These are phyloP conservation scores for Fundulus diaphanus DNA, from an alignment of 2,797 vertebrate species.

Conservation along the genomic window DNA sequence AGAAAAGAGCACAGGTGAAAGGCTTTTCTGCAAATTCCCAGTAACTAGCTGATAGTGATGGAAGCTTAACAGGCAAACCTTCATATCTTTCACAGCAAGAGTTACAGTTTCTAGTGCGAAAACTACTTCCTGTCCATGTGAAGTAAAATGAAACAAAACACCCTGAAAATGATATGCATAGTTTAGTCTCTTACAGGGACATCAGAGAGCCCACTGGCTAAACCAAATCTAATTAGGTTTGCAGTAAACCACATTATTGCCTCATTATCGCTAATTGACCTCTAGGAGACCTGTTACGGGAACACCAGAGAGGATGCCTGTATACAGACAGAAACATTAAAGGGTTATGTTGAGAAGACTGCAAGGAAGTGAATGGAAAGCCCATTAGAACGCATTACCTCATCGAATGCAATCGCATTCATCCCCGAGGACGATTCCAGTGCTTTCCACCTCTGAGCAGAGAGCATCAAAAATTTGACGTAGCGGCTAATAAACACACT, in stretches of 20 bases:
- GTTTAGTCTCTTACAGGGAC: conserved; percentile 70
- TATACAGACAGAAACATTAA: conserved; percentile 76
- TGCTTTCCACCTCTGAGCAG: conserved; percentile 40
- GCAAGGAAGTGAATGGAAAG: conserved; percentile 62
- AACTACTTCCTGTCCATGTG: conserved; percentile 44
- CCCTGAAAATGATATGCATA: conserved; percentile 72
- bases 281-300: conserved; percentile 83
- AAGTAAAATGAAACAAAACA: conserved; percentile 61
- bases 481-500: conserved; percentile 55
- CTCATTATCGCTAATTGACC: conserved; percentile 84
- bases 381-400: conserved; percentile 55
- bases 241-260: conserved; percentile 80
- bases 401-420: conserved; percentile 39
- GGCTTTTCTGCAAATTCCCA: conserved; percentile 43
- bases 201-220: conserved; percentile 76
- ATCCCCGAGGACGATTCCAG: conserved; percentile 29
- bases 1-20: conserved; percentile 7
- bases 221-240: conserved; percentile 78
- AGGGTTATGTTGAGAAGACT: conserved; percentile 60
- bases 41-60: conserved; percentile 30
- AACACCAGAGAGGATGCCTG: conserved; percentile 77
- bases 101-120: conserved; percentile 36
- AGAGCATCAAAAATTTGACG: conserved; percentile 47
- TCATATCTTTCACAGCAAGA: conserved; percentile 35
- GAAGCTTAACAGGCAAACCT: conserved; percentile 49